Conservation (phyloP, 1,140 invertebrate genomes). For the Drosophila seguyi region DNA sequence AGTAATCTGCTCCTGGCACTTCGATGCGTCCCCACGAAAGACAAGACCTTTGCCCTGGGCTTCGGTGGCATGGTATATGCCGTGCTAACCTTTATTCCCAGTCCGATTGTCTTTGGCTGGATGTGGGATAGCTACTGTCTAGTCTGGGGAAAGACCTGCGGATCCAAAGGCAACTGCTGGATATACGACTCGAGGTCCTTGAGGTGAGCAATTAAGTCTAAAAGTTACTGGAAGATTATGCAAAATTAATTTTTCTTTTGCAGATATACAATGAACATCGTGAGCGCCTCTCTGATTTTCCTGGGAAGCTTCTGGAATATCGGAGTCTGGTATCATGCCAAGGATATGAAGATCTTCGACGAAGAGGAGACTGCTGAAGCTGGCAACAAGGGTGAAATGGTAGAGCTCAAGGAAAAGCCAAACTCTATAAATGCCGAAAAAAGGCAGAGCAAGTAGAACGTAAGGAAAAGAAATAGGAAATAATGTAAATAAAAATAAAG, state of each 20-base stretch:
- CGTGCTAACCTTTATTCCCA: constrained; percentile 90
- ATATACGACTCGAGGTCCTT: constrained; percentile 88
- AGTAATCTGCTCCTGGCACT: constrained; percentile 89
- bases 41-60: constrained; percentile 89
- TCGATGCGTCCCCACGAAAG: constrained; percentile 89
- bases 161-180: constrained; percentile 90
- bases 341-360: constrained; percentile 89
- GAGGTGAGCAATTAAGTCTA: constrained; percentile 83
- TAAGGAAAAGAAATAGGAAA: constrained; percentile 10
- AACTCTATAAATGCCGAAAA: not conserved
- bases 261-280: constrained; percentile 88
- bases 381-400: constrained; percentile 3
- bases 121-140: constrained; percentile 90
- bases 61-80: constrained; percentile 88
- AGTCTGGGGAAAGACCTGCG: constrained; percentile 91
- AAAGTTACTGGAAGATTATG: too few relatives aligned
- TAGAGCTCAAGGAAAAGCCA: constrained; percentile 30
- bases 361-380: constrained; percentile 85
- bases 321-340: constrained; percentile 89
- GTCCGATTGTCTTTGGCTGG: constrained; percentile 90
- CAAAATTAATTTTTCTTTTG: not conserved
- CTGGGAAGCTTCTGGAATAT: constrained; percentile 88
- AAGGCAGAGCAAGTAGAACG: constrained; percentile 3
- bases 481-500: not conserved
- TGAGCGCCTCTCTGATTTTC: constrained; percentile 87